These are phyloP conservation scores for Hemitrygon akajei DNA, from an alignment of 2,797 vertebrate species.

Conservation along the genomic window DNA sequence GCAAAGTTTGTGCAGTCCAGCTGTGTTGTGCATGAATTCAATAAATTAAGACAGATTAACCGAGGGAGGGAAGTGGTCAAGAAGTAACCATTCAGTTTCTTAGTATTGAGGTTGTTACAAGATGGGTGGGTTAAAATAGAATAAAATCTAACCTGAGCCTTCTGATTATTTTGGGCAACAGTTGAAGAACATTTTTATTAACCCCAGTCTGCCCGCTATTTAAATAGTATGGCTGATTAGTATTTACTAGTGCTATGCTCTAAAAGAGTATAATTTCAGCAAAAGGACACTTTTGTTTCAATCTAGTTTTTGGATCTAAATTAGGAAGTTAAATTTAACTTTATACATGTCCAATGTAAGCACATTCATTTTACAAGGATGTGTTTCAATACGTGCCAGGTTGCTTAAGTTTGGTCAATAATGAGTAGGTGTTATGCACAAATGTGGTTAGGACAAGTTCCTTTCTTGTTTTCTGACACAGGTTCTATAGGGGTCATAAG, in stretches of 20 bases:
- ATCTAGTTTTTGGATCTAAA: no score
- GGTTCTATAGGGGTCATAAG: no score
- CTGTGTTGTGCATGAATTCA: no score
- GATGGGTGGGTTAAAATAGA: neutral
- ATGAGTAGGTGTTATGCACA: constrained; percentile 15
- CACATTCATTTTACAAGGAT: neutral
- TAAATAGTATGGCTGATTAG: neutral
- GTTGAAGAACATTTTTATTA: neutral
- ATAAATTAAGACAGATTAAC: neutral
- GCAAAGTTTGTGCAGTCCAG: neutral
- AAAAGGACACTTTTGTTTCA: neutral
- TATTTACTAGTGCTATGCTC: neutral
- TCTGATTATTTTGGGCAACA: neutral
- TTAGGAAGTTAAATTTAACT: neutral
- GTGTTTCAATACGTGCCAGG: neutral
- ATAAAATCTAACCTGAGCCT: neutral
- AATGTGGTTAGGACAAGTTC: neutral
- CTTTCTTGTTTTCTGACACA: neutral
- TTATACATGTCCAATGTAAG: neutral
- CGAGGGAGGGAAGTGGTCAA: no score
- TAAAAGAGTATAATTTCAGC: neutral
- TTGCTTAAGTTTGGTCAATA: constrained; percentile 12
- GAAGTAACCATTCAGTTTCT: neutral
- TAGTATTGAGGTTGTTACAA: neutral
- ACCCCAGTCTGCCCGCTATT: neutral